Base-by-base conservation (phyloP, 2,888 invertebrate genomes). In the Steromphala cineraria region DNA sequence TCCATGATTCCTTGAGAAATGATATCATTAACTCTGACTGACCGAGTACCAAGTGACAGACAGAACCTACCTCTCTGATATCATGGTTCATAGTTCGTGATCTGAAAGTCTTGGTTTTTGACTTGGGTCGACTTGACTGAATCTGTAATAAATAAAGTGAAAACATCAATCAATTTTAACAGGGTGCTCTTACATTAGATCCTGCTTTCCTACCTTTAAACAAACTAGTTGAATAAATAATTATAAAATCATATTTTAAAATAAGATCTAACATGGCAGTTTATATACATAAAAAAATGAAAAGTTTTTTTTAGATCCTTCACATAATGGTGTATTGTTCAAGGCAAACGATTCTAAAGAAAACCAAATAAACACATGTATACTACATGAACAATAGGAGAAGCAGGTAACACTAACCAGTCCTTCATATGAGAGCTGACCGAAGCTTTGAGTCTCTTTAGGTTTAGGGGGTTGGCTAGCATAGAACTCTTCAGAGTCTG, bases 51-150 rank as follows among this genome's bases (percentile, higher is more conserved):
- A 46, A 46, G 46, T 46, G 46, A 80, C 78, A 75, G 31, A 67
- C 46, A 55, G 40, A 40, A 19, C 81, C 79, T 82, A 91, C 90
- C 83, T 89, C 89, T 83, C 84, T 87, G 1, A 90, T 84, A 78
- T 90, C 90, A 71, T 90, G 89, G 52, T 89, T 86, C 31, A 89
- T 83, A 31, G 88, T 88, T 77, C 85, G 85, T 19, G 85, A 81
- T 71, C 84, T 86, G 15, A 85, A 82, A 75, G 83, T 86, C 71
- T 85, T 87, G 13, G 83, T 83, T 79, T 87, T 89, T 21, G 87
- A 87, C 78, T 90, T 91, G 19, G 91, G 91, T 53, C 90, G 85
- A 82, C 91, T 91, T 8, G 85, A 86, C 78, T 90, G 87, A 77
- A 91, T 87, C 91, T 91, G 81, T 0, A 86, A 80, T 8, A 78